Evolutionary conservation across 2,113 vertebrate species (phyloP).

Genomic region (Centropristis striata): DNA sequence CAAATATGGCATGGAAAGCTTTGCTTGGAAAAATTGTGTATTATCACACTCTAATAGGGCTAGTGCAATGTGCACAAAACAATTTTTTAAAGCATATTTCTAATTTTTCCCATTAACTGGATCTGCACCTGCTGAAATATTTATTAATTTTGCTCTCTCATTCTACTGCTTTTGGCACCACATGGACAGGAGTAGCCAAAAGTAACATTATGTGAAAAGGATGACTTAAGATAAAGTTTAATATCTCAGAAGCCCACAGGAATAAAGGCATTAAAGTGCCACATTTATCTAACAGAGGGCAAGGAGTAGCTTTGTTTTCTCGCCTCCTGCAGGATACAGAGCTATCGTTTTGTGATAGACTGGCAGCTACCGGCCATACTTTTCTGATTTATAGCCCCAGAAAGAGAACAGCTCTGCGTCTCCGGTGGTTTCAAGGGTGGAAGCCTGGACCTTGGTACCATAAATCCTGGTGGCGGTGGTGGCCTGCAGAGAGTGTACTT

Average conservation of each 20-base stretch:
- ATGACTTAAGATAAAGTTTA: conserved; percentile 17
- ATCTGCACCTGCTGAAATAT: background rate
- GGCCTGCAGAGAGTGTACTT: conserved; percentile 66
- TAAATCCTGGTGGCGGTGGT: conserved; percentile 69
- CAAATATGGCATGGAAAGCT: no score
- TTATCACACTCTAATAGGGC: background rate
- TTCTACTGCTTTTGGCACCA: background rate
- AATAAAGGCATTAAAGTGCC: conserved; percentile 1
- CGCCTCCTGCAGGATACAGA: conserved; percentile 25
- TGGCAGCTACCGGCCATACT: conserved; percentile 45
- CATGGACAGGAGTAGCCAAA: background rate
- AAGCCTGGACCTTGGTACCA: conserved; percentile 37
- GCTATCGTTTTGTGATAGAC: conserved; percentile 20
- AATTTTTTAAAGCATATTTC: background rate
- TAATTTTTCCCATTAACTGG: background rate
- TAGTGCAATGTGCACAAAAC: background rate
- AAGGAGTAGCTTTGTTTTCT: conserved; percentile 29
- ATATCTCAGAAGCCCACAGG: background rate
- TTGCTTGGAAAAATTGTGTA: background rate
- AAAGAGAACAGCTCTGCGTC: conserved; percentile 52
- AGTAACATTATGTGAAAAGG: background rate
- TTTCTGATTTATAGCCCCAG: conserved; percentile 53
- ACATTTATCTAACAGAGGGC: conserved; percentile 16
- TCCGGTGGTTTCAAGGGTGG: conserved; percentile 36
- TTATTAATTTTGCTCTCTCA: background rate